A percentile compares a stretch with the other conserved stretches of the same genome.
These are phyloP conservation scores for Leucozona laternaria DNA, from an alignment of 2,888 invertebrate species.

Conservation along the genomic window DNA sequence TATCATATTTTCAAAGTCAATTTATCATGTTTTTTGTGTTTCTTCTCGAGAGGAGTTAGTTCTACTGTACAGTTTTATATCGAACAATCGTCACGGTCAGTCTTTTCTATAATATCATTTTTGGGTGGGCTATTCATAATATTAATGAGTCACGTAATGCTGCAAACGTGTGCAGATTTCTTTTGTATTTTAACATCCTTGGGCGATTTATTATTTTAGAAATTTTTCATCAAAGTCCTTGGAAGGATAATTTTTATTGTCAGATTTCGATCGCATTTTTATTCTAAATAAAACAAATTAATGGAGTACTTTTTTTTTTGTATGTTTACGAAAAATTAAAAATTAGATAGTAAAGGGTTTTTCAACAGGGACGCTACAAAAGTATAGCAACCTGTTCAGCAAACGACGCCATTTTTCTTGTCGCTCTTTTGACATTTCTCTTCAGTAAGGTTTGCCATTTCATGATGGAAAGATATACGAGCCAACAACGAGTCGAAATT, in stretches of 20 bases:
- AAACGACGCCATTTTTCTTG: too few species aligned
- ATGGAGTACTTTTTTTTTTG: too few species aligned
- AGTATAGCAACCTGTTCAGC: too few species aligned
- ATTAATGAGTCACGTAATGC: slow-evolving; percentile 7
- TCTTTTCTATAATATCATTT: background rate
- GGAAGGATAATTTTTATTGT: background rate
- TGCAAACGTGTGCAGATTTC: background rate
- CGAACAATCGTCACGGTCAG: slow-evolving; percentile 13
- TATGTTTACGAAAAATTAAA: too few species aligned
- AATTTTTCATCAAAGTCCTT: background rate
- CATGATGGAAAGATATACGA: too few species aligned
- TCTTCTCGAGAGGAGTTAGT: background rate
- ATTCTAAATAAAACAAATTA: too few species aligned
- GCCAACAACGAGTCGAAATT: too few species aligned
- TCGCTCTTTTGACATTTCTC: too few species aligned
- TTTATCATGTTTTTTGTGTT: background rate
- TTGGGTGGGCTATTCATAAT: background rate
- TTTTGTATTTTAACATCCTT: background rate
- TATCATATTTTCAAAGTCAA: slow-evolving; percentile 12
- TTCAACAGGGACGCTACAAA: too few species aligned
- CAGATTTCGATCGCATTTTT: background rate
- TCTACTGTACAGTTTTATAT: background rate
- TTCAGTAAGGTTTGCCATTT: too few species aligned
- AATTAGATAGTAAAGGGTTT: too few species aligned
- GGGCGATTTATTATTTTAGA: background rate